A percentile compares a stretch with the other conserved stretches of the same genome.
phyloP scores from a whole-genome alignment of 2,888 invertebrate species.

The Desoria tigrina region DNA sequence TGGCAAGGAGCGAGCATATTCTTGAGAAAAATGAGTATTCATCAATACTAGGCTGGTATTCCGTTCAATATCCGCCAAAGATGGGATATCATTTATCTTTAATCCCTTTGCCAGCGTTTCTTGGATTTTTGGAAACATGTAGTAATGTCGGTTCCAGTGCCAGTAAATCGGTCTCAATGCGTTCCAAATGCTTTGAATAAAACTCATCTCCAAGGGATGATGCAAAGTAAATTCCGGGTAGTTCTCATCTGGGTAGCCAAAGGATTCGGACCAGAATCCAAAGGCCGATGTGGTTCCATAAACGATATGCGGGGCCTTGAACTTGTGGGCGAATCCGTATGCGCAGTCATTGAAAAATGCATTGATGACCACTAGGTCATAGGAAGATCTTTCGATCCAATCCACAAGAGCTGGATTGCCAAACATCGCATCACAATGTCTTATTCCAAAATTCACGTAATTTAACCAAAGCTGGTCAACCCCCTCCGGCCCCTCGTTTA shows the following conservation, averaged over 20 bases:
- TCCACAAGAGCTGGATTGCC: conserved; percentile 21
- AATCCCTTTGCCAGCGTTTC: conserved; percentile 23
- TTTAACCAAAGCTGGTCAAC: neutral
- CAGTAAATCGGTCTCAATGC: conserved; percentile 23
- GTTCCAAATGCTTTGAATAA: conserved; percentile 26
- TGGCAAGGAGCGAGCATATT: conserved; percentile 35
- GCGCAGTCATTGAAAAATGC: conserved; percentile 47
- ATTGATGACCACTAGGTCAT: conserved; percentile 44
- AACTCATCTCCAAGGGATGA: conserved; percentile 29
- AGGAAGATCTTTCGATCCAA: conserved; percentile 38
- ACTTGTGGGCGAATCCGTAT: conserved; percentile 35
- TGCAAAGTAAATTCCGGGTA: conserved; percentile 31
- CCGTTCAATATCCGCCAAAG: conserved; percentile 31
- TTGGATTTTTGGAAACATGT: conserved; percentile 32
- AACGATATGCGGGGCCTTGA: conserved; percentile 36
- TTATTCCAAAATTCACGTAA: conserved; percentile 6
- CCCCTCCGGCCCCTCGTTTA: neutral
- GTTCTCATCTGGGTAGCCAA: conserved; percentile 31
- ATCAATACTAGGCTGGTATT: conserved; percentile 41
- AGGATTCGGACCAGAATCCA: conserved; percentile 32
- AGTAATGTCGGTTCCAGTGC: conserved; percentile 16
- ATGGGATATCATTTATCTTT: conserved; percentile 27
- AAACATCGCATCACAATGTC: conserved; percentile 33
- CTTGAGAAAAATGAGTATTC: conserved; percentile 45
- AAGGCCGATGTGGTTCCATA: conserved; percentile 40